These are phyloP conservation scores for Rachycentron canadum DNA, from an alignment of 2,797 vertebrate genomes.

Conservation along the genomic window DNA sequence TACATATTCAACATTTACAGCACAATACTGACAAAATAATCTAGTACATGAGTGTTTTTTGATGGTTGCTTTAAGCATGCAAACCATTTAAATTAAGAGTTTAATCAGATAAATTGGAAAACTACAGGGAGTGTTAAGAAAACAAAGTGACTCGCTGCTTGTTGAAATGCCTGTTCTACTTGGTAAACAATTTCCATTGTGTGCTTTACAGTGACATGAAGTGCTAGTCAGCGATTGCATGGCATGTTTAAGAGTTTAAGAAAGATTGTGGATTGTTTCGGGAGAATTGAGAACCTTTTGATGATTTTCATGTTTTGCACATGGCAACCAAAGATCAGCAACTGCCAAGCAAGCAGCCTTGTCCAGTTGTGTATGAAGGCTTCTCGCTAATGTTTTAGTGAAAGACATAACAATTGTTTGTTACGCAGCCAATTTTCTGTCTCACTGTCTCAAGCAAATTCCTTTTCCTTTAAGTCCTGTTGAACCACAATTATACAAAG, in stretches of 20 bases:
- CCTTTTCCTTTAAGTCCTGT: background rate
- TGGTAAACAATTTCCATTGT: background rate
- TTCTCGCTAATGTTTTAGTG: background rate
- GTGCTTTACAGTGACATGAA: constrained; percentile 1
- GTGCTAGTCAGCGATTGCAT: constrained; percentile 30
- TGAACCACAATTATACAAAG: background rate
- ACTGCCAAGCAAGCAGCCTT: background rate
- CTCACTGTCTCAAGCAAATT: background rate
- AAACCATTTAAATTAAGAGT: no score
- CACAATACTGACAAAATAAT: background rate
- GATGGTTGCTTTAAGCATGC: background rate
- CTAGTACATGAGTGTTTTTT: background rate
- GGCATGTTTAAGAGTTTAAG: background rate
- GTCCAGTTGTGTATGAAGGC: background rate
- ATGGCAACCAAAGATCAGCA: background rate
- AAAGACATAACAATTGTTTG: background rate
- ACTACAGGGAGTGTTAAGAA: constrained; percentile 4
- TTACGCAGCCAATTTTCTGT: background rate
- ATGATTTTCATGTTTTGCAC: background rate
- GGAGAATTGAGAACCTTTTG: background rate
- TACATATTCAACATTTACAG: background rate
- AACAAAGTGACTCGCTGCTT: background rate
- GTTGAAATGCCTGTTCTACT: constrained; percentile 32
- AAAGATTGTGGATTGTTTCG: background rate
- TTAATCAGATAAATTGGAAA: background rate